A percentile compares a stretch with the other conserved stretches of the same genome.
Conservation (phyloP, 2,797 vertebrate species). For the Carduelis carduelis region DNA sequence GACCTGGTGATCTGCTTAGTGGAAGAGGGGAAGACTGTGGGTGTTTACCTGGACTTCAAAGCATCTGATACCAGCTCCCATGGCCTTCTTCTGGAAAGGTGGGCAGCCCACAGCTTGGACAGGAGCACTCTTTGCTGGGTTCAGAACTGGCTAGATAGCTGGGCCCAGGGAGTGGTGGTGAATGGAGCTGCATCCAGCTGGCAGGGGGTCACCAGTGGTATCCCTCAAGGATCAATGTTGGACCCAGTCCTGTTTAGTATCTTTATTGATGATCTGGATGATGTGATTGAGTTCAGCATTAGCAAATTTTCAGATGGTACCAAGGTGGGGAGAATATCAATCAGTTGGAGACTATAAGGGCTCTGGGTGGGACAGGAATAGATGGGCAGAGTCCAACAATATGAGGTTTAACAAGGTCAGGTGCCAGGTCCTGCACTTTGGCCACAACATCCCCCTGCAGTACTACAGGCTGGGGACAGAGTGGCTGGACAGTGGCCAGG, state of each 20-base stretch:
- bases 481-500: background rate
- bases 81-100: background rate
- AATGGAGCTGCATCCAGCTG: background rate
- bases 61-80: background rate
- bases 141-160: background rate
- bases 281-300: no score
- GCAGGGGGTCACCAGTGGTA: fast-evolving
- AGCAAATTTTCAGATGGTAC: background rate
- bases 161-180: background rate
- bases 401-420: background rate
- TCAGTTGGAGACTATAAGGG: background rate
- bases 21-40: background rate
- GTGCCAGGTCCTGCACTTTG: background rate
- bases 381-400: background rate
- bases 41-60: background rate
- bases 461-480: background rate
- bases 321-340: background rate
- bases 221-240: background rate
- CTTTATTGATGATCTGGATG: background rate
- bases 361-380: no score
- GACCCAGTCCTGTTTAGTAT: background rate
- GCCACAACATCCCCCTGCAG: background rate
- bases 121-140: background rate
- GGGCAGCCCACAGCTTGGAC: background rate
- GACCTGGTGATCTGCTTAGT: background rate